Conservation (phyloP, 2,113 vertebrate genomes). For the Copsychus sechellarum region DNA sequence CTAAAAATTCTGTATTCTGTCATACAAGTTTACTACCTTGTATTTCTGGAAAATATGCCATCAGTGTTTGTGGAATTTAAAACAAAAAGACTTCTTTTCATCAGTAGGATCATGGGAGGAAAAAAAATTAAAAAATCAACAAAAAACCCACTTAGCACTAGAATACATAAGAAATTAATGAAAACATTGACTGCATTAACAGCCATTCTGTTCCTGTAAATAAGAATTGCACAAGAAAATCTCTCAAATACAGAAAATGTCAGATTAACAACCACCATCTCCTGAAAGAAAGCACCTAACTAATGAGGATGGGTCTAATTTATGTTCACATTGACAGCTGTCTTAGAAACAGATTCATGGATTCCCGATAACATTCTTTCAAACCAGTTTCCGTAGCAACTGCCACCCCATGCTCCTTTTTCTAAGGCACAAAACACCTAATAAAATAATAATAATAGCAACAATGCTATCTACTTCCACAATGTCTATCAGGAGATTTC, state of each 20-base stretch:
- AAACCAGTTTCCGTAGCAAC: conserved; percentile 73
- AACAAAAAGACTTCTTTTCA: not conserved
- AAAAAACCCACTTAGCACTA: not conserved
- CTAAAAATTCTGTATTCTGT: not conserved
- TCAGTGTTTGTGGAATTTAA: not conserved
- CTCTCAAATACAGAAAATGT: not conserved
- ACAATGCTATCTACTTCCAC: not conserved
- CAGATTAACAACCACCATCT: not conserved
- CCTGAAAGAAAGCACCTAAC: not conserved
- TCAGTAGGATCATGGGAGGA: not conserved
- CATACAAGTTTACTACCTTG: fast-evolving
- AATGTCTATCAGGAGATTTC: not conserved
- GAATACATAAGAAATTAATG: not conserved
- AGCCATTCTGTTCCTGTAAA: not conserved
- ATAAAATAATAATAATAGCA: conserved; percentile 38
- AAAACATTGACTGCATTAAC: not conserved
- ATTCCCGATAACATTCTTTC: conserved; percentile 33
- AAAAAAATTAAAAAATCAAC: not conserved
- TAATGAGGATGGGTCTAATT: conserved; percentile 41
- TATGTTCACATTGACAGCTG: conserved; percentile 57
- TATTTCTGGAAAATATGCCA: not conserved
- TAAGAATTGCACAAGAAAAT: not conserved
- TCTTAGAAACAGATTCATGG: conserved; percentile 54
- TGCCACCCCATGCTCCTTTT: conserved; percentile 6
- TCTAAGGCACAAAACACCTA: conserved; percentile 45